These are phyloP conservation scores for Standfussiana lucernea DNA, from an alignment of 2,888 invertebrate genomes.

Conservation along the genomic window DNA sequence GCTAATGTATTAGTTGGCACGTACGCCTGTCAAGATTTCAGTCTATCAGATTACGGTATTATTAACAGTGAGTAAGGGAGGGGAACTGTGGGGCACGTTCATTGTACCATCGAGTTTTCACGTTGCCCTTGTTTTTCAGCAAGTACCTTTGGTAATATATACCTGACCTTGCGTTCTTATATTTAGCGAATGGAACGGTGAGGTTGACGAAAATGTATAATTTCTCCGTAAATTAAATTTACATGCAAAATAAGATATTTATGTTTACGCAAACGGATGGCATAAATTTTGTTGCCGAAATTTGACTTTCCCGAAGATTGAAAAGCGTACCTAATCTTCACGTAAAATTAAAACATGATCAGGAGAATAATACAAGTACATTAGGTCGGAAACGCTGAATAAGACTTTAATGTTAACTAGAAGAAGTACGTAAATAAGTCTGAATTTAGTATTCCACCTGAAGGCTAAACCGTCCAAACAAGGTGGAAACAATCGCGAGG, in stretches of 20 bases:
- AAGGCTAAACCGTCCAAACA: constrained; percentile 72
- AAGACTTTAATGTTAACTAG: constrained; percentile 33
- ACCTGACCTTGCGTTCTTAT: constrained; percentile 71
- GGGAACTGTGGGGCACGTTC: constrained; percentile 58
- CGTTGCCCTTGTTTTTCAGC: constrained; percentile 73
- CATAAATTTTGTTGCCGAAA: constrained; percentile 16
- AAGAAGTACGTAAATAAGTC: constrained; percentile 40
- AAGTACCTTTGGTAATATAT: constrained; percentile 69
- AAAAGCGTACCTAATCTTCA: constrained; percentile 17
- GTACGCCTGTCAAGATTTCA: constrained; percentile 73
- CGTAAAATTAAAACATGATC: constrained; percentile 22
- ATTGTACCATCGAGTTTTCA: constrained; percentile 74
- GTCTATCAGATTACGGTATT: constrained; percentile 84
- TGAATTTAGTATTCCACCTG: constrained; percentile 71
- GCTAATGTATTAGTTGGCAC: constrained; percentile 89
- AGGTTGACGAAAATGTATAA: constrained; percentile 40
- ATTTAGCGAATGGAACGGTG: constrained; percentile 68
- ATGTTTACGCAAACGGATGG: constrained; percentile 18
- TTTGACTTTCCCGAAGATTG: constrained; percentile 21
- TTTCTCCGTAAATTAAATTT: constrained; percentile 32
- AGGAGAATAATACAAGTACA: constrained; percentile 20
- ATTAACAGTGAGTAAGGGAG: constrained; percentile 75
- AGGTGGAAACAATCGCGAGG: constrained; percentile 69
- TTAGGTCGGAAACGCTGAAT: constrained; percentile 12
- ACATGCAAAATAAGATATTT: constrained; percentile 35